Evolutionary conservation across 2,797 vertebrate genomes (phyloP), one percentile per base, ranked within the genome.

Genomic region (Cuniculus paca): DNA sequence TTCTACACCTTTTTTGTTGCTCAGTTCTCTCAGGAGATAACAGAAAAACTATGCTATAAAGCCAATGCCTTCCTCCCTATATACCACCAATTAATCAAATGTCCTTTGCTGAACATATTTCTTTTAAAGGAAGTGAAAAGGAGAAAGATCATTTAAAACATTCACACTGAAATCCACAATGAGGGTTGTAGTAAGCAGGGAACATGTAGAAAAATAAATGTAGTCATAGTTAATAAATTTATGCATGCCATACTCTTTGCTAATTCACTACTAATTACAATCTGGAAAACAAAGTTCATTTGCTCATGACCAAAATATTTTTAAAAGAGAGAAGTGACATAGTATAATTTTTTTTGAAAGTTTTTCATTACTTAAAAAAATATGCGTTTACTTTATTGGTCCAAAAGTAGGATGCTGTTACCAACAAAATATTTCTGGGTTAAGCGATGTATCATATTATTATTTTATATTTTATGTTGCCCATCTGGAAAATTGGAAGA

Each of bases 21-120:
- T 82, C 39, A 52, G 24, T 84, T 92, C 58, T 92, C 34, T 58
- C 45, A 88, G 58, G 54, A 94, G 52, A 68, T 87, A 87, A 91
- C 58, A 75, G n/a, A 77, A 86, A 87, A 22, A 58, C 31, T 75
- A 56, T 88, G 45, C 75, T 94, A 84, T 70, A 58, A 96, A 70
- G 80, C 80, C 84, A 95, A 75, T 84, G 87, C 31, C 52, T 75
- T 92, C 65, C 45, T 84, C 39, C 81, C 34, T 28, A 87, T 61
- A 65, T 93, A 91, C 50, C 54, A 90, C 61, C 22, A 70, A 83
- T 72, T 92, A 72, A 92, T 95, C 79, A 80, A 94, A 65, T 42
- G 70, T 45, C 52, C 1, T 31, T 45, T 74, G n/a, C 34, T 83
- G 31, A 19, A 20, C 50, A 72, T 60, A 16, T 89, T 94, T 96